Evolutionary conservation across 1,140 invertebrate genomes (phyloP).

Genomic region (Solenopsis fugax): DNA sequence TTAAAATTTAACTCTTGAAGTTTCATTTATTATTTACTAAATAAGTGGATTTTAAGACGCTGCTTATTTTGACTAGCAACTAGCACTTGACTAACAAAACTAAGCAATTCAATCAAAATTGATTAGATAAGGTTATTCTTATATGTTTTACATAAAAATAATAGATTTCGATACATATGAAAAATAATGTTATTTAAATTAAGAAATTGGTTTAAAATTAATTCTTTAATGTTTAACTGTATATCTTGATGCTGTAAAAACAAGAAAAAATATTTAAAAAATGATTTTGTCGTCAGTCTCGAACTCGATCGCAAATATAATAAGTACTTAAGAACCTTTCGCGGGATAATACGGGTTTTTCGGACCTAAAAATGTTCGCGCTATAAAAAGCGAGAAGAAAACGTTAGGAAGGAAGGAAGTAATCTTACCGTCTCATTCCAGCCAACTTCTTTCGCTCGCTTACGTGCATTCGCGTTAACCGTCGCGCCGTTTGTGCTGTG

Average conservation of each 20-base stretch:
- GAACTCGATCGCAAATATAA: not conserved
- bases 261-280: not conserved
- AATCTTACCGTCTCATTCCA: conserved; percentile 44
- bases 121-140: too few relatives aligned
- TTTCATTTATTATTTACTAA: too few relatives aligned
- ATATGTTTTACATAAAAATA: too few relatives aligned
- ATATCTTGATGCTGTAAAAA: not conserved
- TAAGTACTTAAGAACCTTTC: not conserved
- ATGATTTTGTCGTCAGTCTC: not conserved
- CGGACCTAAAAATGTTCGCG: not conserved
- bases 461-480: not conserved
- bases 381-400: not conserved
- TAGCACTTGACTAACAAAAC: too few relatives aligned
- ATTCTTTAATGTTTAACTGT: too few relatives aligned
- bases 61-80: too few relatives aligned
- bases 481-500: not conserved
- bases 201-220: too few relatives aligned
- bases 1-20: too few relatives aligned
- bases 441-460: not conserved
- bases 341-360: not conserved
- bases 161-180: too few relatives aligned
- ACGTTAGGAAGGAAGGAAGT: not conserved
- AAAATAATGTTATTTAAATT: too few relatives aligned
- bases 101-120: too few relatives aligned
- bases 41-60: too few relatives aligned